Evolutionary conservation across 2,888 invertebrate species (phyloP).

Genomic region (Pterobdella sp.): DNA sequence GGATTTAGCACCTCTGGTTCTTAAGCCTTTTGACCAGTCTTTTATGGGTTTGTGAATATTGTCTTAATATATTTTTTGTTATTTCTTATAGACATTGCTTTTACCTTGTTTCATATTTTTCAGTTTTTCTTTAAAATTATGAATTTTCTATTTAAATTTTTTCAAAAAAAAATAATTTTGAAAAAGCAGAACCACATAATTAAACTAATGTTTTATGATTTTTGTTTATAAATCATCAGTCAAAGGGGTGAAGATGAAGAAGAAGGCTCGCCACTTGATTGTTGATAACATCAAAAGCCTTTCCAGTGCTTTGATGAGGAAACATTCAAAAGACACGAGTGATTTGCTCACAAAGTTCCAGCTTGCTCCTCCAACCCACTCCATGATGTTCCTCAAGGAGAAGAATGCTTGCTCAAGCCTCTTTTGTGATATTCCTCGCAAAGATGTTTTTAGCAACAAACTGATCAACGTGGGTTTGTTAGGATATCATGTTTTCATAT

Average conservation of each 20-base stretch:
- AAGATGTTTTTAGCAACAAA: background rate
- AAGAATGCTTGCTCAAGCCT: background rate
- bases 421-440: background rate
- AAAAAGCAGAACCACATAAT: no score
- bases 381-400: slow-evolving; percentile 8
- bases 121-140: no score
- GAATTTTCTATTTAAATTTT: no score
- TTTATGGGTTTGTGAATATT: background rate
- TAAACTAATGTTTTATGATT: no score
- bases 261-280: background rate
- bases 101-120: no score
- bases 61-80: no score
- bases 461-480: background rate
- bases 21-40: background rate
- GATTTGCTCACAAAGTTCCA: slow-evolving; percentile 14
- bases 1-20: background rate
- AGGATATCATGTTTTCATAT: background rate
- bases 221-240: no score
- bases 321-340: slow-evolving; percentile 1
- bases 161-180: no score
- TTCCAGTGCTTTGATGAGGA: slow-evolving; percentile 7
- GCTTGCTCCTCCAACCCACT: slow-evolving; percentile 20
- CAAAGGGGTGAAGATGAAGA: background rate
- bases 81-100: no score
- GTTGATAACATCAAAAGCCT: slow-evolving; percentile 12